Percentiles rank a stretch among this genome's conserved stretches.
phyloP scores from a whole-genome alignment of 1,140 invertebrate species.

The Pseudomyrmex concolor region DNA sequence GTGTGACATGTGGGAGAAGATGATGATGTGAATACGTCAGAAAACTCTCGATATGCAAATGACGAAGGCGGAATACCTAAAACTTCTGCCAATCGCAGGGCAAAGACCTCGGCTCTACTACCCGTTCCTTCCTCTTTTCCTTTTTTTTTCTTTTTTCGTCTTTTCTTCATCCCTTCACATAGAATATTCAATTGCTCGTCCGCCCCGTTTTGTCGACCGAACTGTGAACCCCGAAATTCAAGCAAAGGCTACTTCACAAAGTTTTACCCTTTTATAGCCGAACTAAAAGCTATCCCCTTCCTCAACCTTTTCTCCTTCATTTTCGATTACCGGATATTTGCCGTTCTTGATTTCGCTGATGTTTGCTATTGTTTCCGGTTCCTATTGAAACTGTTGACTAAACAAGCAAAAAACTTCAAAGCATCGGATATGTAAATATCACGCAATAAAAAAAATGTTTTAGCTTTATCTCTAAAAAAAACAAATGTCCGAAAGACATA shows the following conservation, averaged over 20 bases:
- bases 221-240: slow-evolving; percentile 51
- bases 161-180: slow-evolving; percentile 37
- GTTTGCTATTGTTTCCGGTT: neutral
- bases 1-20: neutral
- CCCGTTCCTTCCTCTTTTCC: neutral
- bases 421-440: slow-evolving; percentile 10
- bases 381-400: neutral
- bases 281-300: slow-evolving; percentile 40
- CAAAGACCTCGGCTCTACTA: neutral
- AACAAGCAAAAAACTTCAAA: neutral
- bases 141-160: neutral
- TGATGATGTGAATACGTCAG: slow-evolving; percentile 20
- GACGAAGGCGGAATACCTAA: slow-evolving; percentile 33
- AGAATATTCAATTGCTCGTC: slow-evolving; percentile 64
- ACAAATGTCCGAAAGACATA: no score
- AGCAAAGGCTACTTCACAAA: slow-evolving; percentile 13
- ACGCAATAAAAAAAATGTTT: slow-evolving; percentile 12
- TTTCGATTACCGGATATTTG: slow-evolving; percentile 39
- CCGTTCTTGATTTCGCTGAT: slow-evolving; percentile 11
- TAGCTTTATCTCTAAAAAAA: no score
- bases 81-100: slow-evolving; percentile 25
- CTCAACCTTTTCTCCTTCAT: neutral
- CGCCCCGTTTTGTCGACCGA: slow-evolving; percentile 22
- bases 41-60: slow-evolving; percentile 65
- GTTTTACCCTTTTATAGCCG: slow-evolving; percentile 29